Conservation (phyloP, 2,888 invertebrate species). For the Halocaridina rubra region DNA sequence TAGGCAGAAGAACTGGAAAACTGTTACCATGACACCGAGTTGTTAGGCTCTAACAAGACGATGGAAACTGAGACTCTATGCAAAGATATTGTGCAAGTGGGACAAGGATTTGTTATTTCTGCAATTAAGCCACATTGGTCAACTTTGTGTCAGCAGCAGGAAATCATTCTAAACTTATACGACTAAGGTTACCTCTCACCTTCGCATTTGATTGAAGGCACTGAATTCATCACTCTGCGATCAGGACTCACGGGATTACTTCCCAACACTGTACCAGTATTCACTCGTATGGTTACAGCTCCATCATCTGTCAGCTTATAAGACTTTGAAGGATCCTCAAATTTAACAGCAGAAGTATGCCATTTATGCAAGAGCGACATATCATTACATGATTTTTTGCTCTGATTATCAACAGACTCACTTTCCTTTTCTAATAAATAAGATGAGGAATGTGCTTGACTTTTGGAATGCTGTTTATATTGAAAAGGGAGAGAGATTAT, state of each 20-base stretch:
- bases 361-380: background rate
- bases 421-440: background rate
- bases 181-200: too few species aligned
- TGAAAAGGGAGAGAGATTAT: background rate
- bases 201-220: constrained; percentile 42
- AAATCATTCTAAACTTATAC: too few species aligned
- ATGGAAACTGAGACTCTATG: too few species aligned
- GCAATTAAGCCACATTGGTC: too few species aligned
- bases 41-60: too few species aligned
- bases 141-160: too few species aligned
- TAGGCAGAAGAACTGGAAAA: too few species aligned
- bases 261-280: constrained; percentile 27
- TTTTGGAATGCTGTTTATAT: background rate
- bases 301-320: background rate
- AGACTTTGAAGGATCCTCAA: too few species aligned
- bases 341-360: background rate
- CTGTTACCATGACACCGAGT: too few species aligned
- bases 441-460: background rate
- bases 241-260: background rate
- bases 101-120: too few species aligned
- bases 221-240: background rate
- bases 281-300: constrained; percentile 34
- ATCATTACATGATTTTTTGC: background rate
- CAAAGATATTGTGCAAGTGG: too few species aligned
- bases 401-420: background rate